phyloP scores from a whole-genome alignment of 2,888 invertebrate genomes.

The Drosophila testacea region DNA sequence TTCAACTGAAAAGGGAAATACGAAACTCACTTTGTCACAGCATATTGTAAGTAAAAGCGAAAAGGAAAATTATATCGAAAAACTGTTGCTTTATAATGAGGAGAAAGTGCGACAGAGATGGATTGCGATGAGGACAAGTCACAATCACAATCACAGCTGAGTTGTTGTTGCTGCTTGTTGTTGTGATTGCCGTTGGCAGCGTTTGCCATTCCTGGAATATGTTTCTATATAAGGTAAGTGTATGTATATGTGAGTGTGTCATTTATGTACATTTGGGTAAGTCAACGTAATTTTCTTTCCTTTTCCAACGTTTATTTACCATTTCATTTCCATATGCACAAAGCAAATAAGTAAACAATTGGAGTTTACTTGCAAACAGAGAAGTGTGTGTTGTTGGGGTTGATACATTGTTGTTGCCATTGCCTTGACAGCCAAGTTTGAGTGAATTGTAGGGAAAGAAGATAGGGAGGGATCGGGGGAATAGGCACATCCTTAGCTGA shows the following conservation, averaged over 20 bases:
- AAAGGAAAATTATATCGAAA: constrained; percentile 9
- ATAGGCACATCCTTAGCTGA: constrained; percentile 31
- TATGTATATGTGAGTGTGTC: constrained; percentile 19
- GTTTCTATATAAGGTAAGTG: constrained; percentile 7
- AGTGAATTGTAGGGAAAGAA: neutral
- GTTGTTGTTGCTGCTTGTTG: constrained; percentile 19
- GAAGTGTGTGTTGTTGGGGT: constrained; percentile 17
- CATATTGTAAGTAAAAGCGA: neutral
- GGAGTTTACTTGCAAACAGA: constrained; percentile 53
- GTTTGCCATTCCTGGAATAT: constrained; percentile 23
- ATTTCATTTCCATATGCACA: constrained; percentile 79
- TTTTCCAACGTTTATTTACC: constrained; percentile 66
- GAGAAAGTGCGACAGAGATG: constrained; percentile 27
- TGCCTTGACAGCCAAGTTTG: constrained; percentile 58
- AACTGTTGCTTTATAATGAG: constrained; percentile 36
- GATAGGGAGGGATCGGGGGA: neutral
- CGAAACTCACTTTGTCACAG: neutral
- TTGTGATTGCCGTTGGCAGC: constrained; percentile 13
- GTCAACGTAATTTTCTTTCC: constrained; percentile 76
- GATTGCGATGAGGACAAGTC: constrained; percentile 6
- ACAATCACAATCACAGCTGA: constrained; percentile 24
- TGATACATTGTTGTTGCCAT: constrained; percentile 41
- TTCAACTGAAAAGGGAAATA: neutral
- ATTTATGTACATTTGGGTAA: constrained; percentile 57
- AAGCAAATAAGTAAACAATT: constrained; percentile 75